phyloP scores from a whole-genome alignment of 2,888 invertebrate genomes.

The Troides helena region DNA sequence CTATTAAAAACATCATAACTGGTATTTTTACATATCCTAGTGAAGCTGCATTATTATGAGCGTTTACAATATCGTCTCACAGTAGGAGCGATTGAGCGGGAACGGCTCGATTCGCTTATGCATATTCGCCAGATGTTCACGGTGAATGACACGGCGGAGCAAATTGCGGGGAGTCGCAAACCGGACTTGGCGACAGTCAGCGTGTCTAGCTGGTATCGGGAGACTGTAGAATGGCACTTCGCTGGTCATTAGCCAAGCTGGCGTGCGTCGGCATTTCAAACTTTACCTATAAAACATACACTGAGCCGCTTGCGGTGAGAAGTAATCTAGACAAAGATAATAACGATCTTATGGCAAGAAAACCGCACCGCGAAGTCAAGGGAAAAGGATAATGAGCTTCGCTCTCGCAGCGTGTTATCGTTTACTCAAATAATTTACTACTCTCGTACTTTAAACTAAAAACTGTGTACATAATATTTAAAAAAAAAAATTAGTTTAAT shows the following conservation, averaged over 20 bases:
- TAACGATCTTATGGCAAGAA: slow-evolving; percentile 44
- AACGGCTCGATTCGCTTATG: slow-evolving; percentile 8
- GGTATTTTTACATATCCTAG: slow-evolving; percentile 9
- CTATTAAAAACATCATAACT: slow-evolving; percentile 13
- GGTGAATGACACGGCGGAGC: slow-evolving; percentile 26
- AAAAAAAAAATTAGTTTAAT: too few relatives aligned
- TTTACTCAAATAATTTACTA: slow-evolving; percentile 37
- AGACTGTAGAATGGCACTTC: slow-evolving; percentile 25
- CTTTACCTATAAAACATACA: slow-evolving; percentile 43
- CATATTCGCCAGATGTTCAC: slow-evolving; percentile 24
- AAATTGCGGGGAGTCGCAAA: slow-evolving; percentile 23
- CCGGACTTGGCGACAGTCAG: slow-evolving; percentile 27
- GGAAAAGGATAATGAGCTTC: slow-evolving; percentile 34
- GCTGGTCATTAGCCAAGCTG: slow-evolving; percentile 36
- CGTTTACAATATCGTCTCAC: background rate
- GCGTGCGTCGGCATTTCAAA: slow-evolving; percentile 36
- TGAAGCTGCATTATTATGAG: slow-evolving; percentile 1
- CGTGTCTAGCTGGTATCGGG: slow-evolving; percentile 26
- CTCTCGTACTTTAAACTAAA: background rate
- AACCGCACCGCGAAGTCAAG: slow-evolving; percentile 32
- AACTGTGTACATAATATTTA: too few relatives aligned
- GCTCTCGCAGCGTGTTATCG: slow-evolving; percentile 42
- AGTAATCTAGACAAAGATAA: slow-evolving; percentile 48
- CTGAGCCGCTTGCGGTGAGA: slow-evolving; percentile 46
- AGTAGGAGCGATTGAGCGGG: background rate